These are phyloP conservation scores for Engystomops pustulosus DNA, from an alignment of 2,113 vertebrate genomes.

Conservation along the genomic window DNA sequence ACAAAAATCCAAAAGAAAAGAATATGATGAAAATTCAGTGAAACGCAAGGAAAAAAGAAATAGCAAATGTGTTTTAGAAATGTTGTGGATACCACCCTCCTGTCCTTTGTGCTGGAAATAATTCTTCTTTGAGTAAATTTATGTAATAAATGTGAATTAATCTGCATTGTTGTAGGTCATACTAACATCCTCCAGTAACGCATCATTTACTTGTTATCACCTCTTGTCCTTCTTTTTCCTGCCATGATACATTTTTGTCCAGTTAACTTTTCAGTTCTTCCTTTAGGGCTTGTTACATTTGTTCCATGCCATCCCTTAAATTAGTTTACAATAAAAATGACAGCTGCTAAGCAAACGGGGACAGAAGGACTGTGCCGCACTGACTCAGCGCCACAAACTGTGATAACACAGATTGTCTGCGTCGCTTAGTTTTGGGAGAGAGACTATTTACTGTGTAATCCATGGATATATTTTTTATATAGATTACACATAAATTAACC, in stretches of 20 bases:
- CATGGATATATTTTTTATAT: neutral
- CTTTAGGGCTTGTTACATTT: constrained; percentile 23
- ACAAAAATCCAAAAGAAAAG: no score
- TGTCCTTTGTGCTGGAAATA: neutral
- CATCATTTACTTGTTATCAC: constrained; percentile 1
- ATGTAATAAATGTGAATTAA: neutral
- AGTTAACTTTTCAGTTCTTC: neutral
- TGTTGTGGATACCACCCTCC: neutral
- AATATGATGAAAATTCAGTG: no score
- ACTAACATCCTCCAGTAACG: neutral
- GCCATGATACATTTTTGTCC: neutral
- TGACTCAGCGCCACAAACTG: constrained; percentile 20
- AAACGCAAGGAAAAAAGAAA: no score
- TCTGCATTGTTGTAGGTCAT: neutral
- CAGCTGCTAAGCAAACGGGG: neutral
- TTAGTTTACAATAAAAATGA: constrained; percentile 31
- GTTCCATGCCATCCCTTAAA: constrained; percentile 7
- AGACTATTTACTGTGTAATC: neutral
- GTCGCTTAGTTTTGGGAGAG: neutral
- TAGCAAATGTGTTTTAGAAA: no score
- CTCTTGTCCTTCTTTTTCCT: neutral
- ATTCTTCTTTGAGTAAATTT: no score
- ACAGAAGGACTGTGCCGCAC: neutral
- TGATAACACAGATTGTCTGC: neutral
- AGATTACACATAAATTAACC: neutral